Base-by-base conservation (phyloP, 2,797 vertebrate genomes). In the Peromyscus nudipes region DNA sequence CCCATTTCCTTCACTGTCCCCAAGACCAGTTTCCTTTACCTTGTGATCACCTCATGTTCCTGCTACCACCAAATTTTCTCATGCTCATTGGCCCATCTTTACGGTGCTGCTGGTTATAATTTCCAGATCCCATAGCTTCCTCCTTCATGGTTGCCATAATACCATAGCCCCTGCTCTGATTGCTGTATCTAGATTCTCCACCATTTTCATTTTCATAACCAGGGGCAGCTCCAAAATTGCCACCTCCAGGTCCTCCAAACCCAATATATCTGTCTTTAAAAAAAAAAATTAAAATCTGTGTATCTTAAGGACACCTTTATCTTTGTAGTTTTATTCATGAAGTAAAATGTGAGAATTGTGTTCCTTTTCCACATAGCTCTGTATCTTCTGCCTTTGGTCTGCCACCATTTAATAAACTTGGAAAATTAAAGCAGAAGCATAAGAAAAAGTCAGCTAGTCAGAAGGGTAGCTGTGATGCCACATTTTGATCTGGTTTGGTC, bases 391-490 rank as follows among this genome's bases (percentile, higher is more conserved):
- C 75, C 73, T 67, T n/a, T 43, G 27, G 19, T 29, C n/a, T 67
- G 21, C 19, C 91, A 23, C 9, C 49, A 82, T 83, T 96, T 94
- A 83, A 71, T 95, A n/a, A 96, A 93, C 34, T 75, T 25, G 13
- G 85, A 89, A 96, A 96, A 84, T 80, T 84, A 83, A 90, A 81
- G 60, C 79, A 92, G 52, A 25, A 49, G 19, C 12, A 62, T 49
- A 75, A 46, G 5, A n/a, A 65, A 75, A 69, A 79, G 52, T 94
- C 31, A 80, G 19, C 52, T 81, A 46, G 43, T 43, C 64, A 7
- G 31, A 67, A 86, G 49, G 8, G 17, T 14, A 27, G 27, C 55
- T 93, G 11, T 75, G n/a, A 31, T 65, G 94, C 6, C 37, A 71
- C 3, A 92, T 77, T 94, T 96, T 80, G 16, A 82, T 19, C 29